These are phyloP conservation scores for Plebejus anna DNA, from an alignment of 2,888 invertebrate species.

Conservation along the genomic window DNA sequence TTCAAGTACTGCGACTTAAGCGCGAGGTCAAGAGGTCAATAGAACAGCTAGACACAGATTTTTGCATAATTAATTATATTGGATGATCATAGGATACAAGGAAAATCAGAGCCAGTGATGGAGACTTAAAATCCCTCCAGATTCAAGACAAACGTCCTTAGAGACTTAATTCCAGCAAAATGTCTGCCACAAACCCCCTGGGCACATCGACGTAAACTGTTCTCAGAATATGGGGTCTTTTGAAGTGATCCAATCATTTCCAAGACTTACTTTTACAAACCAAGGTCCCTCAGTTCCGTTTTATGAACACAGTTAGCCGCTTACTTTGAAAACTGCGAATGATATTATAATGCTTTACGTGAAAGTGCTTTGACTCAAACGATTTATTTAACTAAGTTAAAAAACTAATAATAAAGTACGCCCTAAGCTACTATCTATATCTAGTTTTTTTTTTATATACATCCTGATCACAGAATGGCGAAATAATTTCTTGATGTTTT, in stretches of 20 bases:
- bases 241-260: slow-evolving; percentile 5
- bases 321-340: not conserved
- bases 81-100: no score
- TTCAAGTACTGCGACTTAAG: no score
- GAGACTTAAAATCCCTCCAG: not conserved
- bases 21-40: no score
- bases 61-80: no score
- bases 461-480: no score
- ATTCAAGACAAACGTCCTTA: not conserved
- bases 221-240: not conserved
- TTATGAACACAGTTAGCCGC: not conserved
- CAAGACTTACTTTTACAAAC: slow-evolving; percentile 2
- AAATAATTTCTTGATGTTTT: no score
- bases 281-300: not conserved
- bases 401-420: not conserved
- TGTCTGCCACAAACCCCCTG: not conserved
- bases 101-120: no score
- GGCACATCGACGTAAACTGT: not conserved
- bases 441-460: no score
- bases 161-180: not conserved
- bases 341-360: not conserved
- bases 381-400: not conserved
- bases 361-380: not conserved
- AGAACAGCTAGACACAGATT: no score
- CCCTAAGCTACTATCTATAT: not conserved